phyloP scores from a whole-genome alignment of 2,888 invertebrate genomes.

The Platynereis dumerilii region DNA sequence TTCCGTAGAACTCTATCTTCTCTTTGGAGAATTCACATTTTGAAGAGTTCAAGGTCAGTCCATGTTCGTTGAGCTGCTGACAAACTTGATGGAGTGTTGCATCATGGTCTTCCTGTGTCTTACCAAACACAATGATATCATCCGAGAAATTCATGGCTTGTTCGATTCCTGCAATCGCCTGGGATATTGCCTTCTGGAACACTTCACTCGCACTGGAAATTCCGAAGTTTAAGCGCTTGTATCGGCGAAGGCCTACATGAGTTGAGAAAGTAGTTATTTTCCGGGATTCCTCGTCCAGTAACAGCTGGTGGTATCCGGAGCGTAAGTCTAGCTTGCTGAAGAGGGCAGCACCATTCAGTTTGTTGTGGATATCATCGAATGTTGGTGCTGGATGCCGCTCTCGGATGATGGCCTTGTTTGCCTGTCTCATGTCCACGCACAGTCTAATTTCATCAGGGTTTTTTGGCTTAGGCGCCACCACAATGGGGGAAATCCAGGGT shows the following conservation, averaged over 20 bases:
- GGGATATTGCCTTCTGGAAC: conserved; percentile 61
- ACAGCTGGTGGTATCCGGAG: conserved; percentile 42
- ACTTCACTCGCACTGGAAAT: conserved; percentile 61
- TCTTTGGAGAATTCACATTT: not conserved
- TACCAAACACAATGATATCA: conserved; percentile 54
- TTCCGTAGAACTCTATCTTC: not conserved
- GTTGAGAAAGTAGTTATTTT: conserved; percentile 40
- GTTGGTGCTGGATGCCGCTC: too few relatives aligned
- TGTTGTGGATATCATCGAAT: conserved; percentile 40
- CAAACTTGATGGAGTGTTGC: not conserved
- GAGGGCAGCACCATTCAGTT: conserved; percentile 38
- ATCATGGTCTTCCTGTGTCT: not conserved
- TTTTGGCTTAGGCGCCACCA: conserved; percentile 10
- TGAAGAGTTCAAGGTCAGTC: not conserved
- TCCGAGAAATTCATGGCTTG: conserved; percentile 58
- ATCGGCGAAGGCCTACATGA: conserved; percentile 39
- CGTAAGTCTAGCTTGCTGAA: conserved; percentile 41
- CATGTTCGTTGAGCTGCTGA: not conserved
- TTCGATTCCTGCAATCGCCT: conserved; percentile 50
- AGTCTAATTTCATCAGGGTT: not conserved
- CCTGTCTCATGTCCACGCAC: conserved; percentile 42
- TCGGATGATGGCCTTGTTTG: conserved; percentile 39
- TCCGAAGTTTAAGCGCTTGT: conserved; percentile 42
- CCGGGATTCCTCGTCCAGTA: conserved; percentile 40
- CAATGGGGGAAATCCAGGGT: conserved; percentile 18